Evolutionary conservation across 2,113 vertebrate genomes (phyloP), one percentile per base, ranked within the genome.

Genomic region (Hyla sarda): DNA sequence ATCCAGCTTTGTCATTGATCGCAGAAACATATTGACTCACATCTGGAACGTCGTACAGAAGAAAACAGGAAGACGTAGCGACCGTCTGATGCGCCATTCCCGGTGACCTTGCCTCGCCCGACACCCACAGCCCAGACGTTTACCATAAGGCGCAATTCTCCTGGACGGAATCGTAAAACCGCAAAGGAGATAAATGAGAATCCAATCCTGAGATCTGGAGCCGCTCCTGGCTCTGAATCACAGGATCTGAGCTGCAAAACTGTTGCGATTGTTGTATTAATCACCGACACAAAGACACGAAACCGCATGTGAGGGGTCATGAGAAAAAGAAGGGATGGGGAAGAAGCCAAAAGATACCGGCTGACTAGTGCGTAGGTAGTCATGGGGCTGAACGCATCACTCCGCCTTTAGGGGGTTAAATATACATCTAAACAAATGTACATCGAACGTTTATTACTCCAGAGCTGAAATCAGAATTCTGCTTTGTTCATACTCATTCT

Each of bases 231-330:
- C 21, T 54, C 9, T 60, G 54, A 79, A 60, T 79, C 76, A 78
- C 32, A 50, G 50, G 52, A 56, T 56, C 11, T 23, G 10, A 58
- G 19, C 12, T 28, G 47, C 52, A 56, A 23, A 56, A n/a, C n/a
- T 30, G 23, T 50, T n/a, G 76, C 23, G 75, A 77, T 77, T 37
- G 7, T 32, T 23, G 50, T 56, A 58, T 78, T 78, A 56, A 37
- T 78, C 76, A 79, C 52, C 17, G 23, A 41, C 52, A n/a, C 30
- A 60, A 71, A 58, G 52, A 79, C 52, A 76, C 47, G 7, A 48
- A 50, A 28, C n/a, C 30, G 12, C 45, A 76, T 50, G 73, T 28
- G 73, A 76, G 7, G 13, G n/a, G 47, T 50, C 67, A 71, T 30
- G 21, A 32, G 62, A 67, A 67, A 12, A 3, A 11, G 58, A 32